Evolutionary conservation across 2,888 invertebrate genomes (phyloP).

Genomic region (Junonia oenone): DNA sequence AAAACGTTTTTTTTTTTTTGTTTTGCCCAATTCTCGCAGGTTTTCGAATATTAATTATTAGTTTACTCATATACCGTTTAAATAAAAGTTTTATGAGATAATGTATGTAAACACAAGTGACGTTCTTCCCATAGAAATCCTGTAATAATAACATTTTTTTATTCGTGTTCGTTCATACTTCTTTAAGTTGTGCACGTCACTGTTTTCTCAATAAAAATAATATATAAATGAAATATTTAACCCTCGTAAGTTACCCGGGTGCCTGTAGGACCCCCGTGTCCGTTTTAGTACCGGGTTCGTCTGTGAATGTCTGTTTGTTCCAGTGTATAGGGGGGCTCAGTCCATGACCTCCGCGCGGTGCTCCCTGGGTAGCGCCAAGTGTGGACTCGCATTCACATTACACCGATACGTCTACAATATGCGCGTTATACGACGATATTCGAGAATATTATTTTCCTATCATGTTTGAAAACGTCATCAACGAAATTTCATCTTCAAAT

Average conservation of each 20-base stretch:
- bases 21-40: conserved; percentile 9
- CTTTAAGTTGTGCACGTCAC: not conserved
- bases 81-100: not conserved
- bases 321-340: conserved; percentile 68
- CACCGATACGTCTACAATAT: conserved; percentile 40
- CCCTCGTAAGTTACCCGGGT: conserved; percentile 8
- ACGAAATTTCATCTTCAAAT: not conserved
- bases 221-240: conserved; percentile 2
- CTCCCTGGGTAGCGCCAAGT: conserved; percentile 77
- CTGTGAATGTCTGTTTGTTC: conserved; percentile 30
- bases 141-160: not conserved
- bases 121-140: not conserved
- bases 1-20: not conserved
- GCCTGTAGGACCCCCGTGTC: conserved; percentile 11
- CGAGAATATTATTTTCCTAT: conserved; percentile 12
- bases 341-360: conserved; percentile 78
- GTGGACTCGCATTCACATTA: conserved; percentile 66
- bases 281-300: conserved; percentile 9
- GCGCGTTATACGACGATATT: conserved; percentile 22
- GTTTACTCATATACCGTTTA: not conserved
- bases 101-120: not conserved
- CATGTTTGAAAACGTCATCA: not conserved
- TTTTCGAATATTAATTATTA: not conserved
- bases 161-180: not conserved
- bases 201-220: not conserved